Evolutionary conservation across 2,888 invertebrate genomes (phyloP), one percentile per base, ranked within the genome.

Genomic region (Cremastinae sp.): DNA sequence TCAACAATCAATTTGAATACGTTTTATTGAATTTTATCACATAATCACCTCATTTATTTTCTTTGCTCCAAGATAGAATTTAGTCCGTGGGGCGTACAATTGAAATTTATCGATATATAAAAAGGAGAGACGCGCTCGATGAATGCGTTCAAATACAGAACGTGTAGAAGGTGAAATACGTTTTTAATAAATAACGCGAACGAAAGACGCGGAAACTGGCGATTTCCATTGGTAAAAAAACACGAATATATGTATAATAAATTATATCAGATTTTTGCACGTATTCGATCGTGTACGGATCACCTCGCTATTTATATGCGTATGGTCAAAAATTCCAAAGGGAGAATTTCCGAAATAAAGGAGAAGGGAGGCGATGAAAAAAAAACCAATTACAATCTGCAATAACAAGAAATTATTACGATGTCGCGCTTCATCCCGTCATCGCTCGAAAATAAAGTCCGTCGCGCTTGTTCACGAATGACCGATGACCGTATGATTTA

Each of bases 351-450:
- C 39, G 16, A 39, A 39, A 16, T 5, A 12, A 12, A 45, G 12
- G 1, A 55, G 41, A 59, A 59, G 9, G 45, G 28, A 59, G 45
- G 14, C 5, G 4, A 9, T 22, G 18, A 4, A 20, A 55, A 74
- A 72, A 64, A 72, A 73, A 73, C 58, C 77, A 47, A 77, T 77
- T 74, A 56, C 53, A 77, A 74, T 70, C 55, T 56, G 61, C 58
- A 65, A 65, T 70, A 77, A 70, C 77, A 69, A 77, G 74, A 51
- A 74, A 77, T 74, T 74, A 77, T 70, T 77, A 65, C 61, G 47
- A 66, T 70, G 64, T 74, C 70, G 43, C 39, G 22, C 53, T 62
- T 75, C 75, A 61, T 56, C 37, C 41, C 61, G 66, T 77, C 77
- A 77, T 74, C 77, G 74, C 61, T 62, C 45, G 65, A 69, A 43